Evolutionary conservation across 1,140 invertebrate genomes (phyloP).

Genomic region (Drosophila biarmipes): DNA sequence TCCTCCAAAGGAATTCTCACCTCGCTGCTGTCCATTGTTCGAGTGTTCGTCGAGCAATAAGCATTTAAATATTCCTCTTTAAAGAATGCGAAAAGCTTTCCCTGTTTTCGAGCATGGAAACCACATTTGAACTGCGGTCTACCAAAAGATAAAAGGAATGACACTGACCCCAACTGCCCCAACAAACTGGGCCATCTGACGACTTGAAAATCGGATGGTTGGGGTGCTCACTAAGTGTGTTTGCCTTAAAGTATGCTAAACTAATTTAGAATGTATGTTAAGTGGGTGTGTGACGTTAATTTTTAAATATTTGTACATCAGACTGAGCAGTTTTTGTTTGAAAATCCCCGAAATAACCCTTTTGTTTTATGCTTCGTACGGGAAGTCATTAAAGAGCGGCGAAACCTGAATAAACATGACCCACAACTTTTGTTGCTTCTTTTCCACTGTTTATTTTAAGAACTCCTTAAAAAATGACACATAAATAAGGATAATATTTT

Average conservation of each 20-base stretch:
- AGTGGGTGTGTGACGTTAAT: constrained; percentile 1
- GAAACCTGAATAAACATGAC: constrained; percentile 34
- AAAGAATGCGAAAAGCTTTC: constrained; percentile 50
- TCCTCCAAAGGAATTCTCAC: constrained; percentile 46
- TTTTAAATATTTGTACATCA: constrained; percentile 1
- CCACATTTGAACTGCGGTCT: constrained; percentile 33
- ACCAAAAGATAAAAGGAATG: constrained; percentile 43
- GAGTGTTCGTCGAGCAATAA: constrained; percentile 25
- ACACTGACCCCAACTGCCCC: constrained; percentile 54
- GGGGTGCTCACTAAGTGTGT: constrained; percentile 8
- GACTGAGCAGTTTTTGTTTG: constrained; percentile 5
- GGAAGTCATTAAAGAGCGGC: constrained; percentile 16
- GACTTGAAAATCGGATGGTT: constrained; percentile 14
- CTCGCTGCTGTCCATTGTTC: constrained; percentile 47
- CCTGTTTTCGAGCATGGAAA: constrained; percentile 33
- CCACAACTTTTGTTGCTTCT: background rate
- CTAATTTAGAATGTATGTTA: background rate
- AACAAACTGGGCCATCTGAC: constrained; percentile 13
- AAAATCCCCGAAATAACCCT: background rate
- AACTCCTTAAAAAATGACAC: background rate
- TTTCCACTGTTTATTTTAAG: background rate
- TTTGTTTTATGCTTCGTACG: constrained; percentile 3
- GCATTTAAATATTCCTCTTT: constrained; percentile 13
- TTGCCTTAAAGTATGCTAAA: constrained; percentile 43
- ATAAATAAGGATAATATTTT: constrained; percentile 14